Percentiles rank a stretch among this genome's conserved stretches.
phyloP scores from a whole-genome alignment of 2,888 invertebrate genomes.

The Seira musarum region DNA sequence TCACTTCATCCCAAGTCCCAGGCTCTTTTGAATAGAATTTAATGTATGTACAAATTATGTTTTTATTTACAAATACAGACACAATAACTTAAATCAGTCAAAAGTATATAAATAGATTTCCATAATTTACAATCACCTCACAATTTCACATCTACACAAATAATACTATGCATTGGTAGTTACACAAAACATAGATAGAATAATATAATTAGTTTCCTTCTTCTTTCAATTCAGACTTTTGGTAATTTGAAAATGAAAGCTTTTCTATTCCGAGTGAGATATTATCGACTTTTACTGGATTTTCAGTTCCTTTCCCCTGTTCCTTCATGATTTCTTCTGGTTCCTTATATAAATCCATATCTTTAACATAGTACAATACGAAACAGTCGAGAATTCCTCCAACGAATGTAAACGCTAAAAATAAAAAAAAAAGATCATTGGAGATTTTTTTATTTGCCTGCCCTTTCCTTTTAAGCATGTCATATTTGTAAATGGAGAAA shows the following conservation, averaged over 20 bases:
- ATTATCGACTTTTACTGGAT: background rate
- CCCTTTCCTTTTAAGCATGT: background rate
- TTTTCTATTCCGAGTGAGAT: background rate
- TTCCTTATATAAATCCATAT: conserved; percentile 72
- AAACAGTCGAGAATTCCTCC: conserved; percentile 74
- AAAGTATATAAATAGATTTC: no score
- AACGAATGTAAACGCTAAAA: conserved; percentile 72
- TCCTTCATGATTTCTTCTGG: conserved; percentile 6
- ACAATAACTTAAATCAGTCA: no score
- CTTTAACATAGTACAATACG: conserved; percentile 73
- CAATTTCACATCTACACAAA: no score
- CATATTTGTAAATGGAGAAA: background rate
- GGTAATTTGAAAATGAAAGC: background rate
- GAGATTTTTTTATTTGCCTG: background rate
- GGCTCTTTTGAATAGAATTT: no score
- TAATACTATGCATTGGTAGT: no score
- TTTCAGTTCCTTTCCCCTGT: conserved; percentile 3
- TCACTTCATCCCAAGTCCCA: no score
- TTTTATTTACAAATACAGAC: no score
- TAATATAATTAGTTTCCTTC: no score
- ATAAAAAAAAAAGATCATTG: conserved; percentile 28
- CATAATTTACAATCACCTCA: no score
- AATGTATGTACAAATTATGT: no score
- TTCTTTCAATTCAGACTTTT: background rate
- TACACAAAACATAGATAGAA: no score